A percentile compares a stretch with the other conserved stretches of the same genome.
Evolutionary conservation across 2,797 vertebrate species (phyloP).

Genomic region (Sebastes oblongus): DNA sequence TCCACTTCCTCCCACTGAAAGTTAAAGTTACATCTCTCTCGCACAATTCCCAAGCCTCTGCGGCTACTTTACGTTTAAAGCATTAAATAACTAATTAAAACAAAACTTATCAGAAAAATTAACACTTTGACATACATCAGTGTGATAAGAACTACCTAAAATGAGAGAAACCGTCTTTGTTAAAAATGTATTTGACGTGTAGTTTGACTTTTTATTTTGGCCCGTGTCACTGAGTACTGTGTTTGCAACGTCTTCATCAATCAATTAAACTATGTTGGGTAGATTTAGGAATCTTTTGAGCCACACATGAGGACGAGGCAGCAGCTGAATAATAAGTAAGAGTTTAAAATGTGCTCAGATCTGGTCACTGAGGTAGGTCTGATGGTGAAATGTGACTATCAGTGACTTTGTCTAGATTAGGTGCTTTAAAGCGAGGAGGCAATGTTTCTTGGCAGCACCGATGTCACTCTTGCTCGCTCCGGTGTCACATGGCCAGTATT

Average conservation of each 20-base stretch:
- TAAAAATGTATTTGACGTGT: no score
- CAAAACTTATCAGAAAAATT: no score
- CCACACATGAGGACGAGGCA: neutral
- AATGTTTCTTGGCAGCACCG: conserved; percentile 46
- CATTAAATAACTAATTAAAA: no score
- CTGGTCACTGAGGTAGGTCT: conserved; percentile 6
- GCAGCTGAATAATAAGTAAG: conserved; percentile 13
- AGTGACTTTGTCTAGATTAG: conserved; percentile 55
- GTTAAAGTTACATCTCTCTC: no score
- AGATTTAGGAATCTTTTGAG: neutral
- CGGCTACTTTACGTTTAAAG: no score
- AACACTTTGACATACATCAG: no score
- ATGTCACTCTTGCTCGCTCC: conserved; percentile 40
- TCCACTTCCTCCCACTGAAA: no score
- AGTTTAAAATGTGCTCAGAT: conserved; percentile 7
- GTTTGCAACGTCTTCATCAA: neutral
- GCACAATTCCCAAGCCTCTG: no score
- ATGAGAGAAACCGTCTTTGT: no score
- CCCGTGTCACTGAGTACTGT: neutral
- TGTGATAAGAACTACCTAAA: no score
- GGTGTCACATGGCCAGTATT: conserved; percentile 60
- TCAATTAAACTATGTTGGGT: neutral
- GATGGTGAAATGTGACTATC: conserved; percentile 33
- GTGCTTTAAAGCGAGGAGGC: conserved; percentile 32
- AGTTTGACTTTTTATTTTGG: no score